These are phyloP conservation scores for Actenoides lindsayi DNA, from an alignment of 2,113 vertebrate species.

Conservation along the genomic window DNA sequence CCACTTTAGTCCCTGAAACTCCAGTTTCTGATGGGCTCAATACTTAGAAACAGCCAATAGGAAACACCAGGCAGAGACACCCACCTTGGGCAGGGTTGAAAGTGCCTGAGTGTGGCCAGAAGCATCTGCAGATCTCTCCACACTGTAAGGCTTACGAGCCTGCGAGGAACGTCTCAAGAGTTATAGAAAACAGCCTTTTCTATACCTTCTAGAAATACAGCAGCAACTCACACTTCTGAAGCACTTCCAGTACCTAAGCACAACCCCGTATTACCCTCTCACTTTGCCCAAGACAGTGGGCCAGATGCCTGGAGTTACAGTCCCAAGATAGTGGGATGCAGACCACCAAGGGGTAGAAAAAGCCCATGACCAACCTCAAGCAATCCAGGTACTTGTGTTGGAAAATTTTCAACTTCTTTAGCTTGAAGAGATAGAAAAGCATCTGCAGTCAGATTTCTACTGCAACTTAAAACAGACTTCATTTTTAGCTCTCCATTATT, in stretches of 20 bases:
- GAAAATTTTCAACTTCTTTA: not conserved
- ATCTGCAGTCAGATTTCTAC: not conserved
- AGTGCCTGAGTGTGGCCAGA: not conserved
- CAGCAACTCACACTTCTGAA: not conserved
- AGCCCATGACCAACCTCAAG: not conserved
- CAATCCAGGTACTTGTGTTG: not conserved
- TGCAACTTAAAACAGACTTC: not conserved
- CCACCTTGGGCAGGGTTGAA: slow-evolving; percentile 26
- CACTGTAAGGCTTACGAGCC: not conserved
- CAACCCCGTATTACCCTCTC: not conserved
- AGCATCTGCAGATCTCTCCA: not conserved
- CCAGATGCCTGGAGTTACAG: not conserved
- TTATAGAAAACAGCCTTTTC: not conserved
- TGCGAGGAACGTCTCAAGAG: fast-evolving
- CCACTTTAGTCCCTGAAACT: slow-evolving; percentile 36
- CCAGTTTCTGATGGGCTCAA: slow-evolving; percentile 21
- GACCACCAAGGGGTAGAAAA: not conserved
- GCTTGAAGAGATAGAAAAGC: not conserved
- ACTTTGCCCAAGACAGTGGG: not conserved
- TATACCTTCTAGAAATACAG: not conserved
- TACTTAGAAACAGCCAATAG: not conserved
- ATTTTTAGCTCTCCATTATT: not conserved
- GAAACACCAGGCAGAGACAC: slow-evolving; percentile 42
- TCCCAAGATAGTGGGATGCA: not conserved
- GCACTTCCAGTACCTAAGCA: not conserved